Base-by-base conservation (phyloP, 2,797 vertebrate genomes). In the Cheirogaleus major region DNA sequence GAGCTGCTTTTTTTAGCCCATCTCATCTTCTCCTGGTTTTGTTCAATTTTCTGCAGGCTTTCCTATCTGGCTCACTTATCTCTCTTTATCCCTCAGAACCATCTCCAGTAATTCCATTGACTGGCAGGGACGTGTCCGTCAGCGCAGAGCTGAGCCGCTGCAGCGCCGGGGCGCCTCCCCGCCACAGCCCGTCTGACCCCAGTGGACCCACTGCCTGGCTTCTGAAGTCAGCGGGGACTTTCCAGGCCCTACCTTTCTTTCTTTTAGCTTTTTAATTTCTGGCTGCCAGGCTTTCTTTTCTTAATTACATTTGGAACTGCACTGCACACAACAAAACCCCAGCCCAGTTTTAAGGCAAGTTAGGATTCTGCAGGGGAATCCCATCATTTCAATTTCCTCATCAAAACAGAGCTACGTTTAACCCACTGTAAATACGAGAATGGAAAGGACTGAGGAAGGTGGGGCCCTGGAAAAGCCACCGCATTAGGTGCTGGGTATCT, bases 11-110 rank as follows among this genome's bases (percentile, higher is more conserved):
- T 97, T 91, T 96, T 95, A 96, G 72, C 96, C 95, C 85, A 82
- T 59, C 90, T 91, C 96, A 82, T 94, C 96, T 95, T 95, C 79
- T 73, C 75, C 75, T 98, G 95, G 97, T 98, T 98, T 98, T 83
- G 95, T 98, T 98, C 98, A 90, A 98, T 98, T 98, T 98, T 98
- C 97, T 98, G 41, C 73, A 97, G 98, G 95, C 57, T 82, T 96
- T 97, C 98, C 95, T 63, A 1, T 97, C 97, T 97, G 86, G 63
- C 92, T 98, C 91, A 83, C 96, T 98, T 97, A 97, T 98, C 97
- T 98, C 97, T 70, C 43, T 85, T 98, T 98, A 98, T 98, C 98
- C 96, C 96, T 96, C 95, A 73, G 95, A 98, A 96, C 63, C 88
- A 95, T 96, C 95, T 95, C 95, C 70, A 18, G 35, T 97, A 97